Evolutionary conservation across 2,113 vertebrate genomes (phyloP).

Genomic region (Gopherus flavomarginatus): DNA sequence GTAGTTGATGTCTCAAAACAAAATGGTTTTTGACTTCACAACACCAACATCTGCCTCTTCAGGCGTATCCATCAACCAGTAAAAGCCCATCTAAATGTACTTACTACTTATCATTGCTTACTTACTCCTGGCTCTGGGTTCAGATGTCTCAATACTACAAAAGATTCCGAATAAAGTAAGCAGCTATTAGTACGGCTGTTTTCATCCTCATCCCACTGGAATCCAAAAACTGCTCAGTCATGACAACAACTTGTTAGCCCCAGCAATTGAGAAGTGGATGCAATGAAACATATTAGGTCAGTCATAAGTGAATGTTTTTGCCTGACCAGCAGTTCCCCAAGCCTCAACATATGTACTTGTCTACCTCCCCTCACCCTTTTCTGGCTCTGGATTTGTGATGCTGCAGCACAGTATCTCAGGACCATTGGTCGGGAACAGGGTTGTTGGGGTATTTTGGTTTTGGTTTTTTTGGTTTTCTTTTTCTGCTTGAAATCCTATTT

Average conservation of each 20-base stretch:
- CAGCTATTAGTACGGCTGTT: background rate
- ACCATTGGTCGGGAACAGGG: constrained; percentile 20
- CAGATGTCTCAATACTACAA: background rate
- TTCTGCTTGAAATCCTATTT: constrained; percentile 58
- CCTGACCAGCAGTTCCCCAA: constrained; percentile 7
- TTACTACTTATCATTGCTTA: background rate
- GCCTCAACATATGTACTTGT: constrained; percentile 37
- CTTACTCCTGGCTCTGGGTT: background rate
- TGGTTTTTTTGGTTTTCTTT: background rate
- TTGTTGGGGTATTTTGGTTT: too few species aligned
- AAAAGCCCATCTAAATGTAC: background rate
- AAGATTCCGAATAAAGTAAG: background rate
- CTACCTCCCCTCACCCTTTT: constrained; percentile 41
- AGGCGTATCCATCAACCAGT: too few species aligned
- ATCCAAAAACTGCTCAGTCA: background rate
- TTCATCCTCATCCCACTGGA: background rate
- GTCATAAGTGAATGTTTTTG: constrained; percentile 10
- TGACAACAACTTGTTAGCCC: background rate
- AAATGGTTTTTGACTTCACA: too few species aligned
- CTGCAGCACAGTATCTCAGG: constrained; percentile 41
- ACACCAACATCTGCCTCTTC: too few species aligned
- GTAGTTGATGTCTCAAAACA: too few species aligned
- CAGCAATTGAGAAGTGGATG: background rate
- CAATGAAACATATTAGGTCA: background rate
- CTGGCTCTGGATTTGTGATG: constrained; percentile 39